Evolutionary conservation across 92 coral and sea anemone species (phyloP), one percentile per base, ranked within the genome.

Genomic region (Zoanthus solanderi): DNA sequence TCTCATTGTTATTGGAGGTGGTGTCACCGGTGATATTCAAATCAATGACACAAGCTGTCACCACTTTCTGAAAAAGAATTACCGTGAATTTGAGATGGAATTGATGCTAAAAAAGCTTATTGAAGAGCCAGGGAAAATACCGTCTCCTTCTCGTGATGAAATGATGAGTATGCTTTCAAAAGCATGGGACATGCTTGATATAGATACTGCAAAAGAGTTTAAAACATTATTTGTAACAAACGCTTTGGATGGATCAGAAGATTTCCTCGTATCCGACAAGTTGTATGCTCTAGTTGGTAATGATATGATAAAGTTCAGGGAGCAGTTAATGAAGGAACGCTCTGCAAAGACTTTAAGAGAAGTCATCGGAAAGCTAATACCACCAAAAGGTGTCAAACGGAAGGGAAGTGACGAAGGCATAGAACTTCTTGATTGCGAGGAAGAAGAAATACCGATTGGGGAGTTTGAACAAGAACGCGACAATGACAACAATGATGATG

Each of bases 1-100:
- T 17, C 28, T 46, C 28, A 46, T 73, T 7, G 56, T 44, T 30
- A 73, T 73, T 4, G 54, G 78, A 37, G 78, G 56, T 17, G 29
- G 78, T 44, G 56, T 73, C 30, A 75, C 79, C 45, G 32, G 79
- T 45, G 60, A 75, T 50, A 23, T 75, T 17, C 60, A 75, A 50
- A 75, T 75, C 15, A 75, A 75, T 23, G 60, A 47, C 60, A 75
- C 58, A 28, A 23, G 45, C 34, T 45, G 15, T 46, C 79, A 75
- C 45, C 56, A 37, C 54, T 47, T n/a, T 46, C 60, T 75, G 60
- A 75, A 75, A 50, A 48, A 46, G 58, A 75, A 75, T n/a, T 75
- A 75, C 30, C 32, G 79, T 32, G 57, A 75, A 16, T 37, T 13
- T 42, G 78, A 73, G 79, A n/a, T n/a, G 29, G 37, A 18, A 47